Evolutionary conservation across 2,888 invertebrate genomes (phyloP).

Genomic region (Parapristionchus giblindavisi): DNA sequence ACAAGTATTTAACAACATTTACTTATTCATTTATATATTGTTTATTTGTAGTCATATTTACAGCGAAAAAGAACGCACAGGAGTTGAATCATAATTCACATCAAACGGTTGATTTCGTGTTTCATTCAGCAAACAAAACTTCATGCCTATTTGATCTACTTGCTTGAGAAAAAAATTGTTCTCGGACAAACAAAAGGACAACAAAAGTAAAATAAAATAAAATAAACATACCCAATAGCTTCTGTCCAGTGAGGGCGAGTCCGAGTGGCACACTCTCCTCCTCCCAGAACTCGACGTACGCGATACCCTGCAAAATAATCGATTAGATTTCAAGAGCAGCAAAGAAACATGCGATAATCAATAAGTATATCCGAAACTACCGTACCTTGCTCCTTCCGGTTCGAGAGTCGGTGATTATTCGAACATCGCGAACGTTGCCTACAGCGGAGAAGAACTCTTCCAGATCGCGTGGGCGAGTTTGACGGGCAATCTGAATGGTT

Average conservation of each 20-base stretch:
- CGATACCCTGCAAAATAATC: constrained; percentile 79
- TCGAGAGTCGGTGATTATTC: constrained; percentile 97
- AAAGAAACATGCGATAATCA: background rate
- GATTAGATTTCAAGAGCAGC: background rate
- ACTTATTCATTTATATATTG: background rate
- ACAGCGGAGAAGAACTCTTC: constrained; percentile 98
- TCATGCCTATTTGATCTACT: too few species aligned
- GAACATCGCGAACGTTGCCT: constrained; percentile 93
- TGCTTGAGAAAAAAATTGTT: too few species aligned
- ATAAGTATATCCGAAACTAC: too few species aligned
- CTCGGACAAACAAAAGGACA: too few species aligned
- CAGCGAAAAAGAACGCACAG: background rate
- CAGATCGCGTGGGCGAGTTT: constrained; percentile 65
- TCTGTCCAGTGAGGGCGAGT: constrained; percentile 92
- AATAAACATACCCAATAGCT: constrained; percentile 78
- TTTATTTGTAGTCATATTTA: background rate
- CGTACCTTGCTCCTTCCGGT: constrained; percentile 88
- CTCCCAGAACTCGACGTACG: constrained; percentile 99
- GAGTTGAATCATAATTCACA: background rate
- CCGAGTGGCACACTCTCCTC: constrained; percentile 81
- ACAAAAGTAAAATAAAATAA: too few species aligned
- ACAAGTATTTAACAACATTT: too few species aligned
- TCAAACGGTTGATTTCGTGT: too few species aligned
- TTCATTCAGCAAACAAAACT: too few species aligned
- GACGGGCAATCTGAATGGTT: constrained; percentile 56